Base-by-base conservation (phyloP, 2,888 invertebrate genomes). In the Tortricodes alternella region DNA sequence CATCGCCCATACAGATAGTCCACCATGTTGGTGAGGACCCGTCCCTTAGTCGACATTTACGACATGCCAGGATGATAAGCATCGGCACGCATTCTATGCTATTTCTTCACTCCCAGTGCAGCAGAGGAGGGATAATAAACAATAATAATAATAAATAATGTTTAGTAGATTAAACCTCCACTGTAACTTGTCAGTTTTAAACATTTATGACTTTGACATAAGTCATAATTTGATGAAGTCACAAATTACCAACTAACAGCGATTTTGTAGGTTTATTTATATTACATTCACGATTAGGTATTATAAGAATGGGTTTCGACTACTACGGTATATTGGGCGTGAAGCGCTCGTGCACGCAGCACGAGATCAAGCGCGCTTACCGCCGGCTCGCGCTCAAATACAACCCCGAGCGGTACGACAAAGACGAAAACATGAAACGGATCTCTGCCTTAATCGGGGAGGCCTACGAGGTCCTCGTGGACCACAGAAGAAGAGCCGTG, bases 281-380 rank as follows among this genome's bases (percentile, higher is more conserved):
- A 7, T 23, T 53, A n/a, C n/a, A n/a, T n/a, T n/a, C n/a, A n/a
- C n/a, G n/a, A n/a, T n/a, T n/a, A n/a, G n/a, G 11, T 8, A 32
- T 44, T 29, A 29, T 24, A 13, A 29, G 18, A 80, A 94, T 93
- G 93, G 94, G 93, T 29, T 89, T 95, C 59, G 95, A 97, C 80
- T 97, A 96, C 79, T 97, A 96, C 76, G 93, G 94, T 2, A 93
- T 96, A 61, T 83, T 97, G 35, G 93, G 94, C 50, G 85, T 96
- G 39, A 92, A 93, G 53, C 92, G 93, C 46, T 91, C 91, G 59
- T 93, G 94, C 62, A 91, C 83, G 39, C 93, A 94, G 67, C 83
- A 92, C 37, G 94, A 96, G 64, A 92, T 97, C n/a, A 94, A 95
- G 71, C 89, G 93, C 66, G 95, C 96, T 72, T 93, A 92, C 69